Conservation (phyloP, 2,797 vertebrate species). For the Poecile montanus region DNA sequence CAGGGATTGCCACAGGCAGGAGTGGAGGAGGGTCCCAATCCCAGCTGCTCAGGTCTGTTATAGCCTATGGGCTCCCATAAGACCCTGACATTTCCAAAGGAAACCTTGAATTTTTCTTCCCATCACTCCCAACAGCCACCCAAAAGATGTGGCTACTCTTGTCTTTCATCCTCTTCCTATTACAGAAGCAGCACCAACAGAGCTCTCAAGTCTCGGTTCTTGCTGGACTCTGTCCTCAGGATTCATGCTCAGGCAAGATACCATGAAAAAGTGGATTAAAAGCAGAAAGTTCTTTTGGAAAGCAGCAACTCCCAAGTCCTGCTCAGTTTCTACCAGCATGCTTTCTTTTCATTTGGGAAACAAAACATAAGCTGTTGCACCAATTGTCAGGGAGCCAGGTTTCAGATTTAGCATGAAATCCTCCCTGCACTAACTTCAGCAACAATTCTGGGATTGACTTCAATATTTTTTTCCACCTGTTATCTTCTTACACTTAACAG, state of each 20-base stretch:
- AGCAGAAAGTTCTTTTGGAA: background rate
- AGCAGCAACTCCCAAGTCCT: background rate
- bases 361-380: background rate
- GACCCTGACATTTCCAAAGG: background rate
- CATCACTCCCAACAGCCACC: background rate
- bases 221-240: background rate
- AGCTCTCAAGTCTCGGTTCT: background rate
- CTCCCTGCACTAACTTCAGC: background rate
- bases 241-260: background rate
- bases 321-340: background rate
- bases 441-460: background rate
- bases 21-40: no score
- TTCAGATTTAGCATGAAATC: background rate
- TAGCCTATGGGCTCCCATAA: no score
- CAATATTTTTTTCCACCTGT: background rate
- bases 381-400: background rate
- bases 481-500: background rate
- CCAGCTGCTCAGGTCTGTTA: background rate
- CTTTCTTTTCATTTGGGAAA: background rate
- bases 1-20: accelerated
- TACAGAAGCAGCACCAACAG: background rate
- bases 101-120: background rate
- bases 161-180: background rate
- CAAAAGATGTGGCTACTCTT: background rate
- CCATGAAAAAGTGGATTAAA: background rate